Base-by-base conservation (phyloP, 2,797 vertebrate species). In the Odontamblyopus lacepedii region DNA sequence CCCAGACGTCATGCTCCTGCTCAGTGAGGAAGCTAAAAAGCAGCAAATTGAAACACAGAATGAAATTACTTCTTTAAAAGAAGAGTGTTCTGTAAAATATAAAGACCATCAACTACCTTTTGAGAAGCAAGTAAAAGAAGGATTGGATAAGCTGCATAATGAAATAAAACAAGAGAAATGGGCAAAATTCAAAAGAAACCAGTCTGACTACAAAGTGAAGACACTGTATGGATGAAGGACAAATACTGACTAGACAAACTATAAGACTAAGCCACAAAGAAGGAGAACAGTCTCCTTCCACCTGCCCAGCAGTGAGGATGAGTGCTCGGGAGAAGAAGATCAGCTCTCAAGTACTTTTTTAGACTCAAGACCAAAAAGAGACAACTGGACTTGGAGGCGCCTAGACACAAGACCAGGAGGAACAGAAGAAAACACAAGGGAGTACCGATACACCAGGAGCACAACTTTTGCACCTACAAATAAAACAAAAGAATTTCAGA, bases 291-390 rank as follows among this genome's bases (percentile, higher is more conserved):
- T 50, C 16, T 50, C 48, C 16, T 19, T 53, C 18, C 51, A 53
- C 7, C 51, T 53, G 1, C 18, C 51, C 5, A 19, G 16, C 18
- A 53, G 51, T 53, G 51, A 53, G 16, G 51, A 53, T 60, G 74
- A 70, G 76, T 73, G 77, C 29, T 53, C 69, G 67, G 67, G 23
- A 4, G 56, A 35, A 1, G 32, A 64, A 56, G 63, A 72, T 69
- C n/a, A 70, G 65, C 60, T 74, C 62, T 78, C 35, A 16, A 50
- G 48, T 50, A 15, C 48, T 50, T 50, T 50, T 50, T 50, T 50
- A 50, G 48, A 18, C 48, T 50, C 48, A 59, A 59, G 26, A 59
- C 56, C 56, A 59, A 59, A 59, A 29, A 27, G 12, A 59, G 12
- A 59, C 53, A 56, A 29, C 56, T 4, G 23, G 56, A 29, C 12